These are phyloP conservation scores for Nicator chloris DNA, from an alignment of 2,113 vertebrate genomes.

Conservation along the genomic window DNA sequence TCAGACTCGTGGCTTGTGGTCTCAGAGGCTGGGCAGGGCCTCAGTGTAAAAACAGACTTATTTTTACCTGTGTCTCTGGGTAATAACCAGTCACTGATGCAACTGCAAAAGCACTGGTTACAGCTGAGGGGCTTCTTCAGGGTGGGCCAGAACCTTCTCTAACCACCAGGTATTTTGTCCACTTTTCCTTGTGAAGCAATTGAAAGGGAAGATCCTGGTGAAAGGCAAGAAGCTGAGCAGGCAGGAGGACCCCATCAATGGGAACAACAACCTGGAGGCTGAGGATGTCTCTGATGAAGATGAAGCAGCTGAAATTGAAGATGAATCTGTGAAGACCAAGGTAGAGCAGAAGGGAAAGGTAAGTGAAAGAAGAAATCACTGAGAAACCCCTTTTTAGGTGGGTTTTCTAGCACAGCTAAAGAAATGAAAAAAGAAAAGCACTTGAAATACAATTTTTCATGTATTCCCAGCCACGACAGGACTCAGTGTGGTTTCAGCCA, in stretches of 20 bases:
- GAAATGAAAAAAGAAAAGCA: background rate
- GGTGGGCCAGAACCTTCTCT: background rate
- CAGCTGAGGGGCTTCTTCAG: background rate
- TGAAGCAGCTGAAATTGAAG: constrained; percentile 88
- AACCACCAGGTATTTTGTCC: background rate
- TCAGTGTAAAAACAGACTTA: background rate
- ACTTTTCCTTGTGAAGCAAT: constrained; percentile 72
- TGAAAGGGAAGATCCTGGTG: constrained; percentile 88
- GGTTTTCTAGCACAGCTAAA: background rate
- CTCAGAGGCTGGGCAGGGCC: background rate
- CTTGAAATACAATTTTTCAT: background rate
- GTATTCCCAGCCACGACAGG: background rate
- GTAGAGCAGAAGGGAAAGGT: constrained; percentile 68
- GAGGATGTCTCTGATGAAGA: constrained; percentile 93
- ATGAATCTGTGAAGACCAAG: constrained; percentile 73
- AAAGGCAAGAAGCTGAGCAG: constrained; percentile 93
- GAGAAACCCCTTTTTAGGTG: background rate
- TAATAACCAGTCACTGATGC: background rate
- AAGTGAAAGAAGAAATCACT: background rate
- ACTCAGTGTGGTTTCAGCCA: background rate
- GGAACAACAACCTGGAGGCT: constrained; percentile 70
- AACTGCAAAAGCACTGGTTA: background rate
- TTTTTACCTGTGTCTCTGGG: background rate
- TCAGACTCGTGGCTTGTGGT: background rate
- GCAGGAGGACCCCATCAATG: constrained; percentile 70